Evolutionary conservation across 2,797 vertebrate genomes (phyloP), one percentile per base, ranked within the genome.

Genomic region (Gephyroberyx darwinii): DNA sequence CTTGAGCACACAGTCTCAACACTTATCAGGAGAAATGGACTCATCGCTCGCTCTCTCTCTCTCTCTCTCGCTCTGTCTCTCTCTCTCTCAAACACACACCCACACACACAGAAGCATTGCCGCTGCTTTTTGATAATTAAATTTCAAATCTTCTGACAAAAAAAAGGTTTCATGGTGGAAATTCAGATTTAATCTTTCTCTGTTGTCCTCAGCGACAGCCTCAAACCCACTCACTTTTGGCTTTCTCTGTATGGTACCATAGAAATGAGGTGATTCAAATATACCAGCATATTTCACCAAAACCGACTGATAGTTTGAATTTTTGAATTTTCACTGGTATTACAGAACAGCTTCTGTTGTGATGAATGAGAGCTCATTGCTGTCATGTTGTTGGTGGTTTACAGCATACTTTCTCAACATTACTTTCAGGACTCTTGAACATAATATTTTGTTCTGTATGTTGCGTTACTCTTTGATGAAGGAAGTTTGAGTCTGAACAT

Each of bases 1-100:
- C 78, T 74, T 59, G 80, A 86, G 83, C 79, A 56, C 70, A 75
- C 76, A 59, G 69, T 74, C 61, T 70, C 72, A 0, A 60, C 84
- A 75, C 71, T 26, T 71, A 75, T 77, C 71, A 78, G 77, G 67
- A 63, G 67, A 74, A 73, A 75, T 71, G 84, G 77, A 69, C 75
- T 85, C 77, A 61, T 81, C 72, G 59, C 65, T 51, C 82, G 69
- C 33, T 39, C 39, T 63, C 43, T 39, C 26, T 26, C 26, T 1
- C 26, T 26, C 26, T 26, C 2, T 26, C 26, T 26, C 26, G 1
- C 26, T 26, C 35, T 37, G 22, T 26, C 22, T 26, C 22, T 26
- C 22, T 26, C 22, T 26, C 22, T 26, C 22, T 3, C 1, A 1
- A 26, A 77, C 41, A 72, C 79, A 4, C 75, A 68, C 77, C 70